These are phyloP conservation scores for Aptenodytes forsteri DNA, from an alignment of 2,113 vertebrate genomes.

Conservation along the genomic window DNA sequence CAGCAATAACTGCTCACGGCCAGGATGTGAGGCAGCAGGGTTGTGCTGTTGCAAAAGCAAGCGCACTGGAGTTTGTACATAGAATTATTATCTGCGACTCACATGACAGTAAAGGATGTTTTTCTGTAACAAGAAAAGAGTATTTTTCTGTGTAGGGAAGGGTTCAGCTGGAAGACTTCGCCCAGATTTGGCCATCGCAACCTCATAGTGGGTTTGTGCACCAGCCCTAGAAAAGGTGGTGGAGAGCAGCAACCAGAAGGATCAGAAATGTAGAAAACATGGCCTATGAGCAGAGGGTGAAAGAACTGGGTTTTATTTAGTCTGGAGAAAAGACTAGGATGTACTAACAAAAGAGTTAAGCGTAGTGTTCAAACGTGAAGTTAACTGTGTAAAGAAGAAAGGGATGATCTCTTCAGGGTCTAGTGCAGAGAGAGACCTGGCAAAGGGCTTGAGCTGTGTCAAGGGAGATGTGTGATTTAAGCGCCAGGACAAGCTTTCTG, in stretches of 20 bases:
- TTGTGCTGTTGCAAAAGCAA: background rate
- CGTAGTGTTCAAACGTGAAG: background rate
- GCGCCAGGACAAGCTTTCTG: background rate
- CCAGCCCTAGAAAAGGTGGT: background rate
- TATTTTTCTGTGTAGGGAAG: background rate
- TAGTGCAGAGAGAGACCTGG: too few species aligned
- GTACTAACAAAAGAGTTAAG: background rate
- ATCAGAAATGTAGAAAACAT: background rate
- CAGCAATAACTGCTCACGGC: background rate
- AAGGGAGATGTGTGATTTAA: background rate
- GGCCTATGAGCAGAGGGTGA: background rate
- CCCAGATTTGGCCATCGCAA: background rate
- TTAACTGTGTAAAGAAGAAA: background rate
- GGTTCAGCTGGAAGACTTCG: background rate
- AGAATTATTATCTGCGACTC: background rate
- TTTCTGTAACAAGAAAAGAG: background rate
- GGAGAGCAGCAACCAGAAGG: background rate
- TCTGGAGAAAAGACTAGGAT: background rate
- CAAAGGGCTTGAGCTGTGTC: accelerated
- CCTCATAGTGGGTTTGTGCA: background rate
- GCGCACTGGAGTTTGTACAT: background rate
- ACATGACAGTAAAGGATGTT: background rate
- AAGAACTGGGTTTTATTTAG: background rate
- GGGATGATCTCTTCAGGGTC: background rate
- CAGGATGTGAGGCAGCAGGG: background rate